Base-by-base conservation (phyloP, 2,888 invertebrate genomes). In the Mellilla xanthometata region DNA sequence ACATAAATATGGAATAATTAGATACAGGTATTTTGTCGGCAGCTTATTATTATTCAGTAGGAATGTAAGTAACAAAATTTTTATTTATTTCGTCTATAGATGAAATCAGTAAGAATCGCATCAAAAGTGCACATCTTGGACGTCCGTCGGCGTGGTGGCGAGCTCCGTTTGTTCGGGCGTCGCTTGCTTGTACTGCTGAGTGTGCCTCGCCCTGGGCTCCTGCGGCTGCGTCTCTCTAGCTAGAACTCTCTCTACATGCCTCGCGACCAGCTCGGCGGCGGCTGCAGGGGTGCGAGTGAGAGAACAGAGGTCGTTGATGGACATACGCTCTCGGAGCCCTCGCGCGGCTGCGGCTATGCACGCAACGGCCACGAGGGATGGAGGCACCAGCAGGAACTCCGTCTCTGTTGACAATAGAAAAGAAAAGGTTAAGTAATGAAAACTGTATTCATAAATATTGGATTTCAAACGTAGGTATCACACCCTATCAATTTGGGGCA, bases 311-410 rank as follows among this genome's bases (percentile, higher is more conserved):
- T 88, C 83, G 57, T 68, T 73, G 72, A 87, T 60, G 54, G 91
- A 66, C 90, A 88, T 78, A 45, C 77, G 71, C 27, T 88, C 85
- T 7, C 86, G 81, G 45, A 93, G 65, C 0, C 94, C 94, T 6
- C 92, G 90, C 6, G 93, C 91, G 0, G 94, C 94, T 0, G 94
- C 93, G 29, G 92, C 91, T 40, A 95, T 90, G 68, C 94, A 93
- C 3, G 94, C 93, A 6, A 93, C 91, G 0, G 94, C 94, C 10
- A 94, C 91, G 67, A 94, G 68, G 0, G 95, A 95, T 13, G 95
- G 93, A 7, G 93, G 92, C 42, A 93, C 93, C 68, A 93, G 90
- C 52, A 94, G 92, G 66, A 95, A 92, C 58, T 92, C 92, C n/a
- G 94, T 93, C 78, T 95, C 95, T 94, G 92, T 77, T 55, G 62